A percentile compares a stretch with the other conserved stretches of the same genome.
Conservation (phyloP, 2,113 vertebrate genomes). For the Corydoras sp. region DNA sequence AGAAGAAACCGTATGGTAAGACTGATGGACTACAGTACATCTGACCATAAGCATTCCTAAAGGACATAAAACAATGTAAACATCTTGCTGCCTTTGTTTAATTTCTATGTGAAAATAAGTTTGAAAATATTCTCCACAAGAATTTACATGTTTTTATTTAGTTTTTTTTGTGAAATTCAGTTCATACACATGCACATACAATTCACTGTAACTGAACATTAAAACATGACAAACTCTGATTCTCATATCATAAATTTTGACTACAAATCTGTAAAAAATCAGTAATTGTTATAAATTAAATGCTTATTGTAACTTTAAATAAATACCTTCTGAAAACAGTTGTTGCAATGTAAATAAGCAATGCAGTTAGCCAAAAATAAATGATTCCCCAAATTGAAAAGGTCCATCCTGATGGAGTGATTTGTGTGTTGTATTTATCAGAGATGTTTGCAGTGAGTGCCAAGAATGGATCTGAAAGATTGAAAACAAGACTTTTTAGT, state of each 20-base stretch:
- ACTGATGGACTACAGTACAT: slow-evolving; percentile 60
- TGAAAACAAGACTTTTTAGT: neutral
- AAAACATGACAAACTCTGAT: too few relatives aligned
- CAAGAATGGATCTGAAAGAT: slow-evolving; percentile 52
- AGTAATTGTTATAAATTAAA: too few relatives aligned
- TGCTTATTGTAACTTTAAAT: too few relatives aligned
- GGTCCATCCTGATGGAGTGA: slow-evolving; percentile 63
- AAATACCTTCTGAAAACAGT: slow-evolving; percentile 57
- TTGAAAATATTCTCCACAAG: too few relatives aligned
- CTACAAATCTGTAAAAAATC: too few relatives aligned
- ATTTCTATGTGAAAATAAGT: too few relatives aligned
- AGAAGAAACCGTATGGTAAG: slow-evolving; percentile 54
- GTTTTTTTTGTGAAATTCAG: too few relatives aligned
- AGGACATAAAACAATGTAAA: slow-evolving; percentile 5
- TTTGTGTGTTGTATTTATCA: slow-evolving; percentile 48
- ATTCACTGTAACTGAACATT: too few relatives aligned
- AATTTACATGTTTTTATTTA: too few relatives aligned
- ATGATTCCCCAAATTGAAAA: slow-evolving; percentile 64
- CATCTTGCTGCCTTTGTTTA: too few relatives aligned
- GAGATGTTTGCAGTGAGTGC: slow-evolving; percentile 49
- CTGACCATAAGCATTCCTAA: slow-evolving; percentile 55
- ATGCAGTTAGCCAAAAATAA: slow-evolving; percentile 53
- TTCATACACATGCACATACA: too few relatives aligned
- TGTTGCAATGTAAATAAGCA: slow-evolving; percentile 47
- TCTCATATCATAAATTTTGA: too few relatives aligned